Base-by-base conservation (phyloP, 2,888 invertebrate species). In the Cosmia pyralina region DNA sequence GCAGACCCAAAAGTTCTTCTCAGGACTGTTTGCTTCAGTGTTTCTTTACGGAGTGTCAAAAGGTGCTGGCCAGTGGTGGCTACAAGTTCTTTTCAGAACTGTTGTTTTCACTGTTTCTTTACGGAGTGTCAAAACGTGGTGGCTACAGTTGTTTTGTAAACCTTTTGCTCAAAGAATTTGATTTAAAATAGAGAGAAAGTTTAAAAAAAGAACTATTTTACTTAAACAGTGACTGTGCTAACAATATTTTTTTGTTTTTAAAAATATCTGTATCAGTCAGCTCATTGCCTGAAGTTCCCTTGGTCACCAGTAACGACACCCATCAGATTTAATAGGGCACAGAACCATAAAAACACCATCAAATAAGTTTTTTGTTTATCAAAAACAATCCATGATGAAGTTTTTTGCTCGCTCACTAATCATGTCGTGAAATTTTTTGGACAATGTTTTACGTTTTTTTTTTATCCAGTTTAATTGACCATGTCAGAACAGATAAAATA, bases 401-500 rank as follows among this genome's bases (percentile, higher is more conserved):
- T 13, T 38, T 28, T 17, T 28, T 28, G 44, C 13, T 11, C 13
- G 10, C 13, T 41, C 13, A n/a, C 19, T 48, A 22, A 34, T 3
- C 11, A 38, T 52, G 11, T 22, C 19, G 1, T 13, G 19, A 60
- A 2, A 60, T 46, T 46, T 41, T 59, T 44, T 6, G 5, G 0
- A 28, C 17, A 1, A 13, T 52, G 19, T 34, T 62, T 10, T 17
- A 17, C 6, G n/a, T n/a, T 2, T 19, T 22, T 19, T 72, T 34
- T 52, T 44, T 28, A 8, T 48, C 13, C 46, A 13, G 28, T 55
- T 22, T 57, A 41, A 57, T 34, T 62, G 44, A 22, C 72, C 60
- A 41, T 59, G 68, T 73, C 75, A 60, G 59, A 73, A 69, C 67
- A 71, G 53, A 81, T 87, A 81, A 87, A 84, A 76, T 82, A 69